These are phyloP conservation scores for Protosalanx chinensis DNA, from an alignment of 2,797 vertebrate genomes.

Conservation along the genomic window DNA sequence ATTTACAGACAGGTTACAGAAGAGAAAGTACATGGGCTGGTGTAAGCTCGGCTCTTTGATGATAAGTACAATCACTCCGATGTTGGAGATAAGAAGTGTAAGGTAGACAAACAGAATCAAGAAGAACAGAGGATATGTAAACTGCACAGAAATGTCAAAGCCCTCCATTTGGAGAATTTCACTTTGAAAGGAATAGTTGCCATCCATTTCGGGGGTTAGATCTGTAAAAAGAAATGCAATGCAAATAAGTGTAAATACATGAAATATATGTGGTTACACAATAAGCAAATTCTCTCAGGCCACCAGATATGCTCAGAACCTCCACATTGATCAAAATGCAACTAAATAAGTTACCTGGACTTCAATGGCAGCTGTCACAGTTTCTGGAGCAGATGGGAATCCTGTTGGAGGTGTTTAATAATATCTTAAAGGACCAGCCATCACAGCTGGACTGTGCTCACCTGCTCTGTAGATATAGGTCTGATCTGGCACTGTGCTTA, in stretches of 20 bases:
- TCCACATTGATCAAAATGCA: background rate
- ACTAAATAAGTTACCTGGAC: background rate
- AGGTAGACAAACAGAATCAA: conserved; percentile 56
- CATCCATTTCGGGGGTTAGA: conserved; percentile 46
- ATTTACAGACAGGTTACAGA: conserved; percentile 75
- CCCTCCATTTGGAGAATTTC: conserved; percentile 56
- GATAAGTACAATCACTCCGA: conserved; percentile 55
- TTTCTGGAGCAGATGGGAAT: background rate
- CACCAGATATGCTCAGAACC: background rate
- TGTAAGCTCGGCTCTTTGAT: conserved; percentile 67
- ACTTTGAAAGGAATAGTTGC: conserved; percentile 40
- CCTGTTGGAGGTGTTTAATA: background rate
- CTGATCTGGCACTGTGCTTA: too few species aligned
- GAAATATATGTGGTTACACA: too few species aligned
- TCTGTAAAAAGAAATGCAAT: conserved; percentile 26
- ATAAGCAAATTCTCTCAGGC: background rate
- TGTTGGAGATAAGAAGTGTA: conserved; percentile 56
- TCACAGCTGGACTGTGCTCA: background rate
- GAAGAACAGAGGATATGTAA: conserved; percentile 56
- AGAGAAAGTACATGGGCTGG: conserved; percentile 80
- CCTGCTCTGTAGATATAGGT: too few species aligned
- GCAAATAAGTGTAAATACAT: background rate
- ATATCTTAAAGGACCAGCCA: background rate
- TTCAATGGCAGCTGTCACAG: background rate
- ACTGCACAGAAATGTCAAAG: conserved; percentile 51